Percentiles rank a stretch among this genome's conserved stretches.
Evolutionary conservation across 2,113 vertebrate species (phyloP).

Genomic region (Pseudopodoces humilis): DNA sequence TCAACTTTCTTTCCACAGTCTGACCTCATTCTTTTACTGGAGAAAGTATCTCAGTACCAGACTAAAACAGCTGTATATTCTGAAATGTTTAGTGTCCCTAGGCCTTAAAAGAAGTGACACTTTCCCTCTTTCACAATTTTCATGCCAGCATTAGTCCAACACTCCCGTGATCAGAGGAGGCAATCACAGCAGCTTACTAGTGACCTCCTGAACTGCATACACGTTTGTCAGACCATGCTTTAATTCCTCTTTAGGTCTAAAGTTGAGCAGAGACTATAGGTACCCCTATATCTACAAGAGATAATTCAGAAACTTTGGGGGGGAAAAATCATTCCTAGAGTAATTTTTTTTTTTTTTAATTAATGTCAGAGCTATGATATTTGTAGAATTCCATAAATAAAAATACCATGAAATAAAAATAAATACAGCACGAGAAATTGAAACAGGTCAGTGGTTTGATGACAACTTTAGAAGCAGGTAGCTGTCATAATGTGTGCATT

Average conservation of each 20-base stretch:
- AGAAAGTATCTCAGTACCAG: not conserved
- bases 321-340: not conserved
- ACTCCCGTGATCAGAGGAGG: not conserved
- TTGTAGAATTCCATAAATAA: conserved; percentile 62
- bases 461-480: conserved; percentile 67
- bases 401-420: conserved; percentile 62
- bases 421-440: conserved; percentile 43
- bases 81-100: not conserved
- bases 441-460: conserved; percentile 50
- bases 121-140: not conserved
- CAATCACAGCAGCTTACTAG: not conserved
- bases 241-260: not conserved
- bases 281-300: not conserved
- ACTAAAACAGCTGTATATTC: not conserved
- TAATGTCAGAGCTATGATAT: not conserved
- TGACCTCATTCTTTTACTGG: not conserved
- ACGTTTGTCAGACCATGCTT: not conserved
- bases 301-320: not conserved
- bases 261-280: not conserved
- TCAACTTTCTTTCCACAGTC: not conserved
- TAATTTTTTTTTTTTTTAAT: not conserved
- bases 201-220: not conserved
- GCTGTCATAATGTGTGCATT: conserved; percentile 23
- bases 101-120: not conserved
- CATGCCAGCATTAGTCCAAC: not conserved